Evolutionary conservation across 92 coral and sea anemone species (phyloP), one percentile per base, ranked within the genome.

Genomic region (Porites cylindrica): DNA sequence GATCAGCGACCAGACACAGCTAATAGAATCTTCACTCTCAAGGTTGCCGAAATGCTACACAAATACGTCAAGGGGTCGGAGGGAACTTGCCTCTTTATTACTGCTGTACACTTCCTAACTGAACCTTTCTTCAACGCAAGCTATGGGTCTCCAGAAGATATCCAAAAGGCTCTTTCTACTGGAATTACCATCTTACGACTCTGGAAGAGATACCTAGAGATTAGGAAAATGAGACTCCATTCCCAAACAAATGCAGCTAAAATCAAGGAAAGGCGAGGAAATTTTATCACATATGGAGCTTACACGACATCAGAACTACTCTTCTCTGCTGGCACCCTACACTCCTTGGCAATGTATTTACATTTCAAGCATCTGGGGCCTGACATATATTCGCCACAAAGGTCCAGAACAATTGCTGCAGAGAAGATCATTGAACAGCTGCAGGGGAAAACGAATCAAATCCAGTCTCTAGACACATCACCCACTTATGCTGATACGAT

Each of bases 281-380:
- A 85, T n/a, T 85, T 75, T 20, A 29, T 85, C 1, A 85, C 89
- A 7, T 85, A 85, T 85, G 83, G 83, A 0, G 80, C 83, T n/a
- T 77, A 86, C 53, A 69, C 50, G 0, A 77, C 85, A 0, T 82
- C 90, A 17, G 84, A 86, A 69, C 50, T 86, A 62, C 83, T 59
- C 21, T 78, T 86, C 60, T 70, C 84, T 51, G 90, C 86, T 50
- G 81, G 85, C 23, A 53, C 80, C 3, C 18, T 20, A 26, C 86
- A 87, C 66, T 89, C 87, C 74, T 79, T 85, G 73, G 87, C 87
- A 79, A 79, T 90, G 93, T 80, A 53, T 80, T 70, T 90, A 4
- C 93, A 86, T 66, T 86, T 90, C 81, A 85, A 84, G 6, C 43
- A 86, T 18, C 63, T 67, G 13, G 85, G 81, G 1, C 69, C 77